Evolutionary conservation across 2,113 vertebrate species (phyloP), one percentile per base, ranked within the genome.

Genomic region (Ondatra zibethicus): DNA sequence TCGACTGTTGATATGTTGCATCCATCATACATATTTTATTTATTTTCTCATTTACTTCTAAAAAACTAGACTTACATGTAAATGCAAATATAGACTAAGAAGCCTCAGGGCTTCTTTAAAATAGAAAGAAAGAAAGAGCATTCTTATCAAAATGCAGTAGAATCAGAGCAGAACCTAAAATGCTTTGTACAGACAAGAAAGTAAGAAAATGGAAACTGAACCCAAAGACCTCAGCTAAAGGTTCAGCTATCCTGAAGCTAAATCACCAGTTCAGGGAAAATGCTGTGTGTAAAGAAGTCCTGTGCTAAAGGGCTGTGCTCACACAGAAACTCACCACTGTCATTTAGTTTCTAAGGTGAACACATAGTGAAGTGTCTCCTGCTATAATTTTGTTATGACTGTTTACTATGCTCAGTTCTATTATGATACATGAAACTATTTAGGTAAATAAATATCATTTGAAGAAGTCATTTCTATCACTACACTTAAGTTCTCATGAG

Each of bases 21-120:
- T 78, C 61, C 42, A 75, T 47, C 52, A 72, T 92, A 84, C 61
- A 91, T 95, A 92, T 97, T 96, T 96, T 96, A 98, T 96, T 96
- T 97, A 96, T 96, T 94, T 97, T 92, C 96, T 95, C 93, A 97
- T 97, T 96, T 97, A 94, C 93, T 97, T 96, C 76, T 96, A 92
- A 97, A 91, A 93, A 93, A 80, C 93, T 92, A 93, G 47, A 78
- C 29, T 55, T 95, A 92, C 86, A 95, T 96, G 95, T 96, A 97
- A 96, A 96, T 96, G 95, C 13, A 97, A 73, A 92, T 91, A 89
- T 12, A 89, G 80, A 95, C 23, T 55, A 96, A 72, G 9, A 45
- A 91, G 76, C 96, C 95, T 91, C 66, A 95, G 86, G 95, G 86
- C 23, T 97, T 13, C 4, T 95, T 97, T 91, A 94, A 97, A 96